These are phyloP conservation scores for Agrotis ipsilon DNA, from an alignment of 2,888 invertebrate genomes.

Conservation along the genomic window DNA sequence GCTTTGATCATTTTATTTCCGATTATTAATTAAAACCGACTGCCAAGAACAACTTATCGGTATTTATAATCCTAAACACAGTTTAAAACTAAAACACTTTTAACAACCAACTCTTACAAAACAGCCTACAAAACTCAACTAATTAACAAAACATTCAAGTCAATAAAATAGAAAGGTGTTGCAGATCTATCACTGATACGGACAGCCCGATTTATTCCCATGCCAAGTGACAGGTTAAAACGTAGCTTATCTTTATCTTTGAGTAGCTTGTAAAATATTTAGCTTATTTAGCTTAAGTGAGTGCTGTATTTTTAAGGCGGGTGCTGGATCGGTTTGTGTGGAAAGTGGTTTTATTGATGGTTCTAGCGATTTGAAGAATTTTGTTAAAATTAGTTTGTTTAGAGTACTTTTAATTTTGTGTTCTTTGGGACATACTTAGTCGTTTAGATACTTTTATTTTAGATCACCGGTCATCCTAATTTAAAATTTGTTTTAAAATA, in stretches of 20 bases:
- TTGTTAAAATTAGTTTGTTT: no score
- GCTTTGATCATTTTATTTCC: no score
- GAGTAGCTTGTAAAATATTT: slow-evolving; percentile 62
- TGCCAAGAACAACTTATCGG: not conserved
- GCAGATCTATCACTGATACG: slow-evolving; percentile 65
- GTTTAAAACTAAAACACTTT: slow-evolving; percentile 8
- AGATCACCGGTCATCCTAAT: no score
- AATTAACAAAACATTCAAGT: slow-evolving; percentile 61
- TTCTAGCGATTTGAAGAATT: no score
- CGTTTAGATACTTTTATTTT: no score
- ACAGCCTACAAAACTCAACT: slow-evolving; percentile 40
- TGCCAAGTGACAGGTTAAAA: slow-evolving; percentile 54
- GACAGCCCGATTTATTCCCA: slow-evolving; percentile 57
- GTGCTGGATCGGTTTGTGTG: not conserved
- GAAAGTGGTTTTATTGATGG: not conserved
- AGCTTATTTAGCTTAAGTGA: slow-evolving; percentile 57
- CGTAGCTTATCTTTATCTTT: slow-evolving; percentile 57
- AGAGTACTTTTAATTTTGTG: no score
- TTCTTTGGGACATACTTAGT: no score
- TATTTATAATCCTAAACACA: not conserved
- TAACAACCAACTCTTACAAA: slow-evolving; percentile 13
- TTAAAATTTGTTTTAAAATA: no score
- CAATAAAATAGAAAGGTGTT: slow-evolving; percentile 63
- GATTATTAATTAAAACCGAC: not conserved
- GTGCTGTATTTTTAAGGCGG: slow-evolving; percentile 53